Evolutionary conservation across 2,113 vertebrate species (phyloP), one percentile per base, ranked within the genome.

Genomic region (Irena cyanogastra): DNA sequence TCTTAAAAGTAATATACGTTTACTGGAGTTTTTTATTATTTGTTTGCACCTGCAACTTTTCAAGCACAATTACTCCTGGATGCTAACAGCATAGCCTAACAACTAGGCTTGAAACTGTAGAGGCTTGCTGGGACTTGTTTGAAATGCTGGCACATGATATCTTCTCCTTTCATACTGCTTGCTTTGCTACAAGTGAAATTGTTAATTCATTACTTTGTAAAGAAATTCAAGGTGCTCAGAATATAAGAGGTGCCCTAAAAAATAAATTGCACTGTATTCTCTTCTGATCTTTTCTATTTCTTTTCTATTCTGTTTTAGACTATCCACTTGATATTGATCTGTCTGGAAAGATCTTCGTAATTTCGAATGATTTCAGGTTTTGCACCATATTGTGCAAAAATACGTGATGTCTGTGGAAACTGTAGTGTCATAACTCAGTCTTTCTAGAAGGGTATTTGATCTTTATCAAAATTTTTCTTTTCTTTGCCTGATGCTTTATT

Each of bases 11-110:
- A 52, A 41, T 18, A 6, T 6, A 60, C n/a, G 6, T 64, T 56
- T 76, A 13, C 18, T 50, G 26, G 15, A 2, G 1, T 41, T 57
- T 59, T 35, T 33, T 5, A 17, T 68, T 49, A 21, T 17, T 57
- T 92, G 44, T 66, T 95, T 95, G 31, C 56, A 93, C 59, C 54
- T 94, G 27, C 59, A 95, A 59, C 13, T 37, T 86, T 91, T 76
- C 61, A 82, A 82, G 65, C 39, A 59, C 21, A 28, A 23, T 90
- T 84, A 60, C 24, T 68, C 7, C 72, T 50, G 31, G 30, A 49
- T 75, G 15, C 18, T 81, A 91, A 66, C 4, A 90, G 14, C 24
- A 64, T 13, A 84, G 57, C 31, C 53, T 66, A 69, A 76, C 7
- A 69, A 44, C 50, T 26, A 53, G 30, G 13, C 20, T 79, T 59